A percentile compares a stretch with the other conserved stretches of the same genome.
phyloP scores from a whole-genome alignment of 2,113 vertebrate genomes.

The Ictidomys tridecemlineatus region DNA sequence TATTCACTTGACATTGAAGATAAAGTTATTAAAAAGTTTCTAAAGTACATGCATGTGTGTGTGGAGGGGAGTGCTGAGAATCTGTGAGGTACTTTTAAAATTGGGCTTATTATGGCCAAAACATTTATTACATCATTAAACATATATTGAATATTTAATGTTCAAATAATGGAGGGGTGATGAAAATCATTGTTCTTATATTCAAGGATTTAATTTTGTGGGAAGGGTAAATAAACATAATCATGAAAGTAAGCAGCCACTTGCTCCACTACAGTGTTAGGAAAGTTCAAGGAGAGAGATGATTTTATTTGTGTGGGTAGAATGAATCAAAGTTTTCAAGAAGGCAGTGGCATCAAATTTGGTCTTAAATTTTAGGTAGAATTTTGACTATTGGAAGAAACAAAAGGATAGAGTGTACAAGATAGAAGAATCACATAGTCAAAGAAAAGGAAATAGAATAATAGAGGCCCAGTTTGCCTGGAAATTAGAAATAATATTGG shows the following conservation, averaged over 20 bases:
- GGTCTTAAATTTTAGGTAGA: not conserved
- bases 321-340: not conserved
- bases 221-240: not conserved
- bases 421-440: not conserved
- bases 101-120: not conserved
- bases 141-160: conserved; percentile 2
- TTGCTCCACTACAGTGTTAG: not conserved
- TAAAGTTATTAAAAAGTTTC: conserved; percentile 33
- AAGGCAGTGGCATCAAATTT: not conserved
- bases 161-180: not conserved
- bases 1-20: conserved; percentile 46
- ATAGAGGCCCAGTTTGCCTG: not conserved
- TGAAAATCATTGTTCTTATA: conserved; percentile 54
- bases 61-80: not conserved
- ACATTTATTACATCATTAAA: conserved; percentile 37
- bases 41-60: not conserved
- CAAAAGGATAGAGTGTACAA: not conserved
- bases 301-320: not conserved
- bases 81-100: conserved; percentile 19
- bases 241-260: not conserved
- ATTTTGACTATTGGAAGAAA: not conserved
- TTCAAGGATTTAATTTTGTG: conserved; percentile 38
- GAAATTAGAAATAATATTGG: not conserved
- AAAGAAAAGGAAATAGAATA: not conserved
- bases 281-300: conserved; percentile 28